Base-by-base conservation (phyloP, 2,888 invertebrate species). In the Melipona beecheii region DNA sequence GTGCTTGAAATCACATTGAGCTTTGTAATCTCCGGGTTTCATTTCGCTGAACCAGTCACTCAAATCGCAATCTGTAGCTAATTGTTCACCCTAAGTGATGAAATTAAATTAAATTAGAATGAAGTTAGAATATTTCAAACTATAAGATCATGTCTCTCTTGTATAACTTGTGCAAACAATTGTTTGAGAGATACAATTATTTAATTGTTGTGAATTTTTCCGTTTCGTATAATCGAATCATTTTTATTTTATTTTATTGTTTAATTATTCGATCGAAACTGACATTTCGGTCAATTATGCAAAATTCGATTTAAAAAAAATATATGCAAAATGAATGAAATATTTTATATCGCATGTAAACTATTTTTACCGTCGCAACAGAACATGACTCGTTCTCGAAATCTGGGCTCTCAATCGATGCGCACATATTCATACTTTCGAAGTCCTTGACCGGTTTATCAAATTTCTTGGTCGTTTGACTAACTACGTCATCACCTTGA, bases 51-150 rank as follows among this genome's bases (percentile, higher is more conserved):
- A 68, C 13, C 2, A 49, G 0, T 1, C 0, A 9, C 17, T 49
- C 0, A 71, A 0, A 13, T 81, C 71, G 11, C 81, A 82, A 1
- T 50, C 9, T 27, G 9, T 3, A 13, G 15, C 2, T 0, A 0
- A 0, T 13, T 68, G 65, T 43, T 68, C 60, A 36, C 82, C 81
- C 82, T 82, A 27, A 2, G 31, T 3, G 52, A 52, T 27, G 13
- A 60, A 66, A 43, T 43, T 43, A 9, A 43, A 43, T 43, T 43
- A 43, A 43, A 43, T 43, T 43, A 43, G 43, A 43, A 43, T 11
- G 4, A 43, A 43, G 9, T 27, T 27, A 27, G 27, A 27, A 43
- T 43, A 11, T 9, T 43, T 43, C 43, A 11, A 43, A 43, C 9
- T 2, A 31, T 43, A 43, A 9, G 9, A 43, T 43, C 43, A 43